A percentile compares a stretch with the other conserved stretches of the same genome.
These are phyloP conservation scores for Seira musarum DNA, from an alignment of 2,888 invertebrate species.

Conservation along the genomic window DNA sequence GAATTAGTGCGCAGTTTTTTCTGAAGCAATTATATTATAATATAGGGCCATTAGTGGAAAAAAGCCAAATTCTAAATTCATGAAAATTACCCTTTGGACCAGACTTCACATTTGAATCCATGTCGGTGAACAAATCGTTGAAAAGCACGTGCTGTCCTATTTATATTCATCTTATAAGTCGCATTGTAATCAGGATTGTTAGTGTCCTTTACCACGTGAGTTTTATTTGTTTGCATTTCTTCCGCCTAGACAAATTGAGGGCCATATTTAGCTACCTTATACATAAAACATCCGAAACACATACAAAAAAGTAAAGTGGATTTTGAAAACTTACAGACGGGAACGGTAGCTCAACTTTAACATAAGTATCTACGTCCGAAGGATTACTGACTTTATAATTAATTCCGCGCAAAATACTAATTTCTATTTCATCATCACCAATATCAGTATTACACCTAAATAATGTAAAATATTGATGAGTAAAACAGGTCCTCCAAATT, in stretches of 20 bases:
- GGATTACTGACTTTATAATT: slow-evolving; percentile 88
- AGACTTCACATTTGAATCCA: slow-evolving; percentile 91
- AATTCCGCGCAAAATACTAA: slow-evolving; percentile 88
- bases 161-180: slow-evolving; percentile 84
- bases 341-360: slow-evolving; percentile 93
- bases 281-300: slow-evolving; percentile 6
- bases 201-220: slow-evolving; percentile 85
- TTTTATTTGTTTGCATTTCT: slow-evolving; percentile 82
- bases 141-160: slow-evolving; percentile 85
- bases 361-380: slow-evolving; percentile 92
- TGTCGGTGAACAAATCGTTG: slow-evolving; percentile 91
- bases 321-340: slow-evolving; percentile 79
- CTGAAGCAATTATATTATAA: neutral
- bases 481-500: slow-evolving; percentile 19
- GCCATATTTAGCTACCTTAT: neutral
- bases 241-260: slow-evolving; percentile 76
- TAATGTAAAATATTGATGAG: neutral
- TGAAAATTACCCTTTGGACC: slow-evolving; percentile 86
- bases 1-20: neutral
- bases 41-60: too few relatives aligned
- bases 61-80: too few relatives aligned
- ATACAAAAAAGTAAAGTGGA: neutral
- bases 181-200: slow-evolving; percentile 92
- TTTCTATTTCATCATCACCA: slow-evolving; percentile 90
- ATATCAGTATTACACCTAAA: slow-evolving; percentile 89